These are phyloP conservation scores for Halichoerus grypus DNA, from an alignment of 2,113 vertebrate species.

Conservation along the genomic window DNA sequence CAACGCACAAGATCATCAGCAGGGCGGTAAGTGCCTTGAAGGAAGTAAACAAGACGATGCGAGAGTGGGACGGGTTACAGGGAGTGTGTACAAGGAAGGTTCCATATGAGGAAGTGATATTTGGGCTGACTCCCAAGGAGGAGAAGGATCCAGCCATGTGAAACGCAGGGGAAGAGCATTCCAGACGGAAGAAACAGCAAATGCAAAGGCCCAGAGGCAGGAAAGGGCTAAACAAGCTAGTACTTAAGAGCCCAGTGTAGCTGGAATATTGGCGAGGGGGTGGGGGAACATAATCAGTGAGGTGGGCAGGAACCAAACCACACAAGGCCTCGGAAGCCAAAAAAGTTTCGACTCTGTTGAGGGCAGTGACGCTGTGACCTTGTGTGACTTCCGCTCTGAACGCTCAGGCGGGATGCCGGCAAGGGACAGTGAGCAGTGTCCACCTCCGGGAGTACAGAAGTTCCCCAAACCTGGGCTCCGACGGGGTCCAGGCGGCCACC, in stretches of 20 bases:
- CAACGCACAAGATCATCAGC: background rate
- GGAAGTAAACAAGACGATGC: background rate
- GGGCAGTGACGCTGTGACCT: background rate
- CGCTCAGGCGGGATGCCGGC: background rate
- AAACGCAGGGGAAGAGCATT: background rate
- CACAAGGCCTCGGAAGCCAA: background rate
- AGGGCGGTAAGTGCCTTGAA: background rate
- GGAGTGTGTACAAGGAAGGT: background rate
- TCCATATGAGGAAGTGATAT: background rate
- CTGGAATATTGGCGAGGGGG: background rate
- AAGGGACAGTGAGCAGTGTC: rapidly evolving
- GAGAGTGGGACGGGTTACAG: background rate
- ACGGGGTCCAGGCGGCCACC: rapidly evolving
- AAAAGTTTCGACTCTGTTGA: no score
- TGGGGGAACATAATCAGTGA: background rate
- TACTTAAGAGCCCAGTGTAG: background rate
- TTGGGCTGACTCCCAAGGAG: background rate
- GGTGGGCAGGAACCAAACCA: background rate
- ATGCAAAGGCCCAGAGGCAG: background rate
- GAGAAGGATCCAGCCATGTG: background rate
- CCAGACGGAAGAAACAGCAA: background rate
- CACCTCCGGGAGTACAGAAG: background rate
- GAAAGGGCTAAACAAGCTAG: background rate
- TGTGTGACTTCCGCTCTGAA: background rate
- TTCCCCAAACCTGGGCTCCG: background rate